These are phyloP conservation scores for Alfaro cultratus DNA, from an alignment of 2,797 vertebrate genomes.

Conservation along the genomic window DNA sequence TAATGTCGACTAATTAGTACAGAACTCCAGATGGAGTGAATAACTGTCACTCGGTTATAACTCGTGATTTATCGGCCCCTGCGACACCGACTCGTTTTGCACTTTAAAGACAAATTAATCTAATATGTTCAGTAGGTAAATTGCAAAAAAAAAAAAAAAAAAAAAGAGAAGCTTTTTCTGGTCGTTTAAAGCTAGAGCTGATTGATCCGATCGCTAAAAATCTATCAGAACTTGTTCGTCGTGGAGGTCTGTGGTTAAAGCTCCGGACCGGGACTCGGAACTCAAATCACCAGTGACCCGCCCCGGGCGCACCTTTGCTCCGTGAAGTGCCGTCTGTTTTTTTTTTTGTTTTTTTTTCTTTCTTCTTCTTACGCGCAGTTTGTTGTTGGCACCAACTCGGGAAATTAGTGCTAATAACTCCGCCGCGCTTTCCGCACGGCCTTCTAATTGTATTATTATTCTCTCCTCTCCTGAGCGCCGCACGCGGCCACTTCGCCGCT, in stretches of 20 bases:
- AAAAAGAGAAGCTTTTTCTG: not conserved
- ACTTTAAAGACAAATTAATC: slow-evolving; percentile 39
- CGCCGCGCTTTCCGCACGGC: slow-evolving; percentile 31
- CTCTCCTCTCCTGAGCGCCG: slow-evolving; percentile 25
- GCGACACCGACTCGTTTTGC: not conserved
- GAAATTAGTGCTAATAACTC: slow-evolving; percentile 47
- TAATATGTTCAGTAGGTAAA: slow-evolving; percentile 38
- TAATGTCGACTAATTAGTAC: slow-evolving; percentile 4
- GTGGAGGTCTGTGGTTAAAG: not conserved
- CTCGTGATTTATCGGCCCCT: not conserved
- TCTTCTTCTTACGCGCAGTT: slow-evolving; percentile 51
- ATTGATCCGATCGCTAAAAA: slow-evolving; percentile 65
- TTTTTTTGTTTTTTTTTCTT: not conserved
- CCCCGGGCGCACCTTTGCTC: slow-evolving; percentile 41
- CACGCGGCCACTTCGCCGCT: slow-evolving; percentile 11
- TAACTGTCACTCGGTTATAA: not conserved
- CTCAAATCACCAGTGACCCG: slow-evolving; percentile 56
- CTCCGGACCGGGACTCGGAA: slow-evolving; percentile 32
- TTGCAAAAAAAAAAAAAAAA: slow-evolving; percentile 18
- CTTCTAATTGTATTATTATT: slow-evolving; percentile 56
- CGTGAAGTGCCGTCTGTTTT: slow-evolving; percentile 8
- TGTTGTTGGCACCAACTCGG: slow-evolving; percentile 35
- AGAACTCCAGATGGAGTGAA: not conserved
- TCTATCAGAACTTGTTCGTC: slow-evolving; percentile 50
- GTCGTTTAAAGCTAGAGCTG: slow-evolving; percentile 43